A percentile compares a stretch with the other conserved stretches of the same genome.
phyloP scores from a whole-genome alignment of 2,113 vertebrate genomes.

The Electrona antarctica region DNA sequence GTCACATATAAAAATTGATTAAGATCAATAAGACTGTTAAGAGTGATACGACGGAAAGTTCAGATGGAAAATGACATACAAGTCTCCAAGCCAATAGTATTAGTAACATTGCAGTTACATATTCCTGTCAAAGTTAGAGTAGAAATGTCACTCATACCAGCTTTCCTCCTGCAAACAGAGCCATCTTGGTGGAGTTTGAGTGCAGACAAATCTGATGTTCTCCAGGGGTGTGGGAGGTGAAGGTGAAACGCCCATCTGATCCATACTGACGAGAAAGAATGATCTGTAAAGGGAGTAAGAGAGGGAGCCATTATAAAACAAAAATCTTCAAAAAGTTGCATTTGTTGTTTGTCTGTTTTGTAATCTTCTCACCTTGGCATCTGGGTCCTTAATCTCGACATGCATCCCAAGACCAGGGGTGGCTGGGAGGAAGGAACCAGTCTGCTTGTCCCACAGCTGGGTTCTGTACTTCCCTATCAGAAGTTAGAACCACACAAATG shows the following conservation, averaged over 20 bases:
- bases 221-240: constrained; percentile 93
- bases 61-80: too few relatives aligned
- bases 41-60: too few relatives aligned
- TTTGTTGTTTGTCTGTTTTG: not conserved
- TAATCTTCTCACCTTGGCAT: constrained; percentile 81
- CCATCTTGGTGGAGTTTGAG: constrained; percentile 96
- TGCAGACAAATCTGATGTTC: constrained; percentile 97
- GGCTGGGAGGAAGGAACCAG: constrained; percentile 84
- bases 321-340: not conserved
- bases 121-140: not conserved
- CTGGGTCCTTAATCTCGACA: constrained; percentile 93
- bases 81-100: too few relatives aligned
- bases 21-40: too few relatives aligned
- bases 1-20: too few relatives aligned
- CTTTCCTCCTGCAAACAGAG: constrained; percentile 90
- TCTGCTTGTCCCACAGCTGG: constrained; percentile 93
- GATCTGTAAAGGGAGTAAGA: constrained; percentile 71
- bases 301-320: not conserved
- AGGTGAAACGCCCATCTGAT: constrained; percentile 93
- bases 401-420: constrained; percentile 95
- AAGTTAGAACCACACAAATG: too few relatives aligned
- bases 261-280: constrained; percentile 93
- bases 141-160: constrained; percentile 78
- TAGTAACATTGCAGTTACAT: not conserved
- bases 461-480: constrained; percentile 89